Conservation (phyloP, 1,140 invertebrate species). For the Lasaia peninsularis region DNA sequence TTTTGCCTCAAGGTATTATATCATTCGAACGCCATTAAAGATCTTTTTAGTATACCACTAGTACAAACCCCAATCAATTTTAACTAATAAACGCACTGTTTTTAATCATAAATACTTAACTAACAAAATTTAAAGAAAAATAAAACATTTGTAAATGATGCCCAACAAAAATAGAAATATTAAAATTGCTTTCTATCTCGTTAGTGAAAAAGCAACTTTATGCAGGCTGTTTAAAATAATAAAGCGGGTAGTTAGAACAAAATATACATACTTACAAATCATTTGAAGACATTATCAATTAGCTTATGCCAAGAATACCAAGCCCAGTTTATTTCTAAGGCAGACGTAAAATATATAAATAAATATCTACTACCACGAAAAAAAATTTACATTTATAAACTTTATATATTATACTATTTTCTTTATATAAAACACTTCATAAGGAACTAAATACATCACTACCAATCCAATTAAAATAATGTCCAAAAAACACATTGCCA, state of each 20-base stretch:
- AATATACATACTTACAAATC: not conserved
- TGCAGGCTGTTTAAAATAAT: too few species aligned
- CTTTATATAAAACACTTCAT: constrained; percentile 11
- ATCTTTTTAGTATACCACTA: too few species aligned
- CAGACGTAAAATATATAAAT: constrained; percentile 14
- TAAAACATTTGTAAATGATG: too few species aligned
- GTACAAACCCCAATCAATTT: too few species aligned
- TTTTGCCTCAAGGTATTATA: too few species aligned
- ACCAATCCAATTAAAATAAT: not conserved
- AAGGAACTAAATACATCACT: constrained; percentile 14
- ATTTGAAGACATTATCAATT: not conserved
- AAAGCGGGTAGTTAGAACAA: not conserved
- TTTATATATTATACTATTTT: constrained; percentile 11
- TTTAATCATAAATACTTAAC: too few species aligned
- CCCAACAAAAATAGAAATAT: too few species aligned
- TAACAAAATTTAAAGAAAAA: too few species aligned
- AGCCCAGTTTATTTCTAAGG: not conserved
- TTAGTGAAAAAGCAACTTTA: too few species aligned
- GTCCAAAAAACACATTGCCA: not conserved
- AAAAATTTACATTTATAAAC: constrained; percentile 9
- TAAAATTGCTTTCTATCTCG: too few species aligned
- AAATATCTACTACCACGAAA: constrained; percentile 8
- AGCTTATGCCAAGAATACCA: not conserved
- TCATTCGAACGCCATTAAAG: too few species aligned
- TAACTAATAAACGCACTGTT: too few species aligned